Evolutionary conservation across 1,140 invertebrate species (phyloP), one percentile per base, ranked within the genome.

Genomic region (Parasteatoda tepidariorum): DNA sequence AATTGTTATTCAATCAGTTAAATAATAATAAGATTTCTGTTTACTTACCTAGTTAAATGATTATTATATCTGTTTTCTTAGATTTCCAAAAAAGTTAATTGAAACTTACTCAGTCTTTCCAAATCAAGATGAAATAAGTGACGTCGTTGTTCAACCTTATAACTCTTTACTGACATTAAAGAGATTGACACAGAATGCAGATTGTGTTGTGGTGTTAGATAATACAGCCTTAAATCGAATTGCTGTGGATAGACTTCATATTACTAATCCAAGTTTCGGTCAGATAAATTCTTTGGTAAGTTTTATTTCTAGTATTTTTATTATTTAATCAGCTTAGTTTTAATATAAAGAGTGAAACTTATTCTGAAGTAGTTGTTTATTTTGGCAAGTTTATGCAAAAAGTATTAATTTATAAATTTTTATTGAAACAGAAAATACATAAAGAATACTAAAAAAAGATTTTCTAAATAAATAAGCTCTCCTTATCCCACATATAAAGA

Each of bases 41-140:
- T n/a, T n/a, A n/a, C n/a, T n/a, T n/a, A n/a, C n/a, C n/a, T n/a
- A n/a, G n/a, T n/a, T n/a, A n/a, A n/a, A n/a, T n/a, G 6, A 3
- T 1, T 24, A 2, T 61, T 61, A 22, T 61, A 3, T n/a, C 1
- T 61, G 59, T 24, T 34, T 57, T 71, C 59, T 26, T 88, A 93
- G 96, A 85, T 99, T 97, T 91, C 97, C 97, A 1, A 99, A 99
- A 89, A 99, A 99, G 88, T 89, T 99, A 3, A 95, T 99, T 24
- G 96, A 99, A 90, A 99, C 98, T 0, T 99, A 99, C 89, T 99
- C 97, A 87, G 98, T 99, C 0, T 99, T 99, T 90, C 98, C 98
- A 0, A 99, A 99, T 90, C 94, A 98, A 88, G 97, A 98, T 91
- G 96, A 99, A 85, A 86, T 86, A 87, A 96, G 96, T 89, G 98